phyloP scores from a whole-genome alignment of 2,113 vertebrate species.

The Myodes glareolus region DNA sequence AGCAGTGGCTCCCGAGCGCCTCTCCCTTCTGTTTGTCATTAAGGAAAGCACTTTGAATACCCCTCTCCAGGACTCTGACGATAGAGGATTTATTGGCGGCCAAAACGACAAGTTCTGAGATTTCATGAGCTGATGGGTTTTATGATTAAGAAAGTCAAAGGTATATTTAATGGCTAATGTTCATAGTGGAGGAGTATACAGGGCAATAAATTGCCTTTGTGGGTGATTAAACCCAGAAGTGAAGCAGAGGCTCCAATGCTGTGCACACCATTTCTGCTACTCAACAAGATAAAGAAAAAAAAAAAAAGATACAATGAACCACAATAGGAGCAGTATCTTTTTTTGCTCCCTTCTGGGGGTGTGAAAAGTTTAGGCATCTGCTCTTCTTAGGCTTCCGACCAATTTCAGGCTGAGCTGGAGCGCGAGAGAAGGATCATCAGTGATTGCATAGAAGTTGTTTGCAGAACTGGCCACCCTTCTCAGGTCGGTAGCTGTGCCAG shows the following conservation, averaged over 20 bases:
- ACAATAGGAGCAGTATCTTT: background rate
- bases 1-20: background rate
- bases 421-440: background rate
- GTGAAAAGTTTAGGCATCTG: slow-evolving; percentile 61
- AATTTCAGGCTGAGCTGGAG: background rate
- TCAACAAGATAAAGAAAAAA: slow-evolving; percentile 78
- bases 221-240: slow-evolving; percentile 83
- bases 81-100: slow-evolving; percentile 82
- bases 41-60: slow-evolving; percentile 73
- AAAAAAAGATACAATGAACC: slow-evolving; percentile 73
- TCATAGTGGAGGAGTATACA: slow-evolving; percentile 82
- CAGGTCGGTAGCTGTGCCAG: background rate
- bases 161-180: slow-evolving; percentile 86
- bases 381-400: slow-evolving; percentile 38
- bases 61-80: slow-evolving; percentile 34
- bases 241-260: slow-evolving; percentile 77
- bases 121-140: slow-evolving; percentile 86
- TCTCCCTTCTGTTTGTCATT: slow-evolving; percentile 60
- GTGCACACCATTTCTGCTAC: slow-evolving; percentile 79
- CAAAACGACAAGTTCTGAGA: slow-evolving; percentile 83
- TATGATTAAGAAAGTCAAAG: slow-evolving; percentile 88
- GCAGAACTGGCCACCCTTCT: background rate
- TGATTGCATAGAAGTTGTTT: background rate
- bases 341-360: slow-evolving; percentile 57
- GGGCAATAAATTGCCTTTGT: slow-evolving; percentile 84